Conservation (phyloP, 2,113 vertebrate genomes). For the Toxotes jaculatrix region DNA sequence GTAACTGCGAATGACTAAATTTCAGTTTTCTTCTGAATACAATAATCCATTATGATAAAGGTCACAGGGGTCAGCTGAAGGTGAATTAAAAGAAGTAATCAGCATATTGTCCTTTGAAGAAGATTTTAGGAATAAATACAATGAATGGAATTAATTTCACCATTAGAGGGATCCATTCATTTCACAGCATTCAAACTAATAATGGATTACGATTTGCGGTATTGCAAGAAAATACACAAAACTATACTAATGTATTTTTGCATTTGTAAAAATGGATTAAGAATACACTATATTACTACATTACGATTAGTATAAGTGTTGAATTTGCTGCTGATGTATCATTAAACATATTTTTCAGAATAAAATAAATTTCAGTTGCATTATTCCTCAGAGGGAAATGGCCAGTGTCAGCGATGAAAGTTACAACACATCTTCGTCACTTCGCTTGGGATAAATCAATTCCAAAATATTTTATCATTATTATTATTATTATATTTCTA, state of each 20-base stretch:
- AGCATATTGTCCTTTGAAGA: not conserved
- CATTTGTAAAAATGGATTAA: not conserved
- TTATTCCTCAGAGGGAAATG: too few species aligned
- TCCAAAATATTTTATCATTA: not conserved
- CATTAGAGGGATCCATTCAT: not conserved
- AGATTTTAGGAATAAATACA: not conserved
- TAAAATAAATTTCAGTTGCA: not conserved
- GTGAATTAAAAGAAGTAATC: not conserved
- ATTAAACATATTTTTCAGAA: not conserved
- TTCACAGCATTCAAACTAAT: not conserved
- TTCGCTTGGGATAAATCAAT: not conserved
- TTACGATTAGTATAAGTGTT: not conserved
- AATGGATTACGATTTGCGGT: not conserved
- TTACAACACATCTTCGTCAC: not conserved
- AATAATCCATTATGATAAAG: not conserved
- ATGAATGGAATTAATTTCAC: not conserved
- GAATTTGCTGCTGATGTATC: not conserved
- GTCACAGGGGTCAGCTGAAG: slow-evolving; percentile 1
- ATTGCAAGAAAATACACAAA: not conserved
- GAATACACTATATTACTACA: not conserved
- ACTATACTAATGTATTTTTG: not conserved
- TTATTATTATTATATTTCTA: not conserved
- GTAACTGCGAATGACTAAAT: not conserved
- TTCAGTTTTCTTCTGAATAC: not conserved
- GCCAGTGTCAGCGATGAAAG: too few species aligned